These are phyloP conservation scores for Manacus vitellinus DNA, from an alignment of 2,113 vertebrate genomes.

Conservation along the genomic window DNA sequence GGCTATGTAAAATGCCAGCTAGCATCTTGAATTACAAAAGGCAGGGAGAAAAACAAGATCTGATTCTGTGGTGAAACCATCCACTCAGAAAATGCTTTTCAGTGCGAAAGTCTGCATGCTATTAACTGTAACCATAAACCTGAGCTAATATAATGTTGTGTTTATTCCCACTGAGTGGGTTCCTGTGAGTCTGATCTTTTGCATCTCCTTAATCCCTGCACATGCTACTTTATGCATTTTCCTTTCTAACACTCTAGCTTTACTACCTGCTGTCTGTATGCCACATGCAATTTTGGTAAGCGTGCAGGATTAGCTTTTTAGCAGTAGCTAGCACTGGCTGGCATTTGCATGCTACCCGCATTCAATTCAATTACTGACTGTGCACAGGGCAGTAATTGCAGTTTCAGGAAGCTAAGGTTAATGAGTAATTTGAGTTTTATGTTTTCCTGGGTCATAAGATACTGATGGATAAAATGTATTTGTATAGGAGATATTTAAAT, in stretches of 20 bases:
- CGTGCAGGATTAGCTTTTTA: not conserved
- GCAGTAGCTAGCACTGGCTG: not conserved
- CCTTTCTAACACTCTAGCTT: not conserved
- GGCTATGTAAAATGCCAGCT: not conserved
- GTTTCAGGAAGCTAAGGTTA: constrained; percentile 43
- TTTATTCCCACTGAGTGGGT: not conserved
- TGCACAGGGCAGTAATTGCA: constrained; percentile 19
- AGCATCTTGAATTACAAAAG: not conserved
- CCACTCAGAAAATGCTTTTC: not conserved
- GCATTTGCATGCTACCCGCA: not conserved
- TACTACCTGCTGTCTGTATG: not conserved
- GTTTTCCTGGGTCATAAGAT: not conserved
- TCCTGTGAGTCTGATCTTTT: not conserved
- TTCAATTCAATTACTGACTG: constrained; percentile 12
- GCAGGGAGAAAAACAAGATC: not conserved
- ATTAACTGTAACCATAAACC: not conserved
- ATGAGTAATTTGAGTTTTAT: constrained; percentile 43
- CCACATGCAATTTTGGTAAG: not conserved
- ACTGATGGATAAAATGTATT: not conserved
- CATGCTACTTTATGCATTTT: not conserved
- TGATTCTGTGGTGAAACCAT: not conserved
- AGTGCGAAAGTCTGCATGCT: not conserved
- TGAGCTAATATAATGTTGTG: not conserved
- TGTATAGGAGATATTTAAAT: not conserved
- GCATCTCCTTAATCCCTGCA: not conserved